Percentiles rank a stretch among this genome's conserved stretches.
phyloP scores from a whole-genome alignment of 2,797 vertebrate genomes.

The Myotis planiceps region DNA sequence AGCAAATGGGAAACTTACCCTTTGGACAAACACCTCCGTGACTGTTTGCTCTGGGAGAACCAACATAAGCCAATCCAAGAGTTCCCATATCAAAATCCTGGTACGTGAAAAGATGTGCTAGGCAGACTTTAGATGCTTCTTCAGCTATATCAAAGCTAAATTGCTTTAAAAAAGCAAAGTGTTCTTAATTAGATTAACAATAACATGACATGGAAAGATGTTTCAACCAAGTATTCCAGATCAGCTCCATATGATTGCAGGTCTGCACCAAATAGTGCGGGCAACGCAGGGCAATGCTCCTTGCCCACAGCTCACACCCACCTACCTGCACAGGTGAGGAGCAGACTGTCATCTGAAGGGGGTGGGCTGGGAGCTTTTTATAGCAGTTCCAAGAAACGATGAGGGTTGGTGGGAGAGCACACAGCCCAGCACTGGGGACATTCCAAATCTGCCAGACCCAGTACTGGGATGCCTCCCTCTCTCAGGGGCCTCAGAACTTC shows the following conservation, averaged over 20 bases:
- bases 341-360: too few relatives aligned
- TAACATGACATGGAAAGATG: neutral
- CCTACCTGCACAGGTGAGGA: neutral
- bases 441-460: too few relatives aligned
- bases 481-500: too few relatives aligned
- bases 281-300: rapidly evolving
- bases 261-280: rapidly evolving
- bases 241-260: rapidly evolving
- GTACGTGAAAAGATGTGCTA: constrained; percentile 98
- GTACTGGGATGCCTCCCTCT: too few relatives aligned
- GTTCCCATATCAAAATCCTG: constrained; percentile 99
- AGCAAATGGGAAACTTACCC: constrained; percentile 86
- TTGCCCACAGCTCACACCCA: neutral
- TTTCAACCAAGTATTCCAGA: neutral
- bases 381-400: too few relatives aligned
- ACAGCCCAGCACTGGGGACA: too few relatives aligned
- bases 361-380: too few relatives aligned
- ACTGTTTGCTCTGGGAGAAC: constrained; percentile 93
- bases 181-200: neutral
- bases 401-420: too few relatives aligned
- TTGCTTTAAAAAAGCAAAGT: constrained; percentile 89
- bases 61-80: constrained; percentile 96
- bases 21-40: constrained; percentile 97
- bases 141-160: constrained; percentile 97
- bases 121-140: constrained; percentile 94